Conservation (phyloP, 2,113 vertebrate genomes). For the Pseudorhombus dupliciocellatus region DNA sequence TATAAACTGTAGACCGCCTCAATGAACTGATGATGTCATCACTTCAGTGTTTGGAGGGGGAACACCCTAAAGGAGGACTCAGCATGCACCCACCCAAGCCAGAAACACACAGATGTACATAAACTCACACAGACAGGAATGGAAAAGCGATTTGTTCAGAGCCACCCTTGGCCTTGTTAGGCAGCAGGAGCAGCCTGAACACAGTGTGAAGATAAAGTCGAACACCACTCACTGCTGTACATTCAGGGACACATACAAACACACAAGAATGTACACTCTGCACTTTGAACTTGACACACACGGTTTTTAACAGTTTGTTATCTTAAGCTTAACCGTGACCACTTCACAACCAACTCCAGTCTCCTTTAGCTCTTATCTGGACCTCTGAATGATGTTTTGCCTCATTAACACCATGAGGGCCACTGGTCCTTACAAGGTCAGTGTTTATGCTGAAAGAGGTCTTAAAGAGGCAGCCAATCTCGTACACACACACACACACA, state of each 20-base stretch:
- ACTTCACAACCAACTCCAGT: no score
- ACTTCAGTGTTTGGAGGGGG: slow-evolving; percentile 71
- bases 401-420: background rate
- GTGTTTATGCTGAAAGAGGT: background rate
- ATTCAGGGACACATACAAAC: slow-evolving; percentile 29
- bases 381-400: background rate
- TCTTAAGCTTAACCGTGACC: background rate
- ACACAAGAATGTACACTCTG: slow-evolving; percentile 25
- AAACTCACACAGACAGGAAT: slow-evolving; percentile 52
- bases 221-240: slow-evolving; percentile 39
- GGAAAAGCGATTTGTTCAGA: slow-evolving; percentile 75
- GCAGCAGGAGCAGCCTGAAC: slow-evolving; percentile 64
- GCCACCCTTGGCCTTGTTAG: slow-evolving; percentile 65
- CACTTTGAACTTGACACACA: slow-evolving; percentile 33
- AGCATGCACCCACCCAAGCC: slow-evolving; percentile 55
- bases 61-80: slow-evolving; percentile 75
- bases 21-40: slow-evolving; percentile 75
- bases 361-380: background rate
- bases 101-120: slow-evolving; percentile 45
- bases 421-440: background rate
- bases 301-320: background rate
- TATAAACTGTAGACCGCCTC: slow-evolving; percentile 62
- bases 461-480: background rate
- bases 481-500: background rate
- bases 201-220: slow-evolving; percentile 53